Evolutionary conservation across 2,113 vertebrate species (phyloP), one percentile per base, ranked within the genome.

Genomic region (Mobula hypostoma): DNA sequence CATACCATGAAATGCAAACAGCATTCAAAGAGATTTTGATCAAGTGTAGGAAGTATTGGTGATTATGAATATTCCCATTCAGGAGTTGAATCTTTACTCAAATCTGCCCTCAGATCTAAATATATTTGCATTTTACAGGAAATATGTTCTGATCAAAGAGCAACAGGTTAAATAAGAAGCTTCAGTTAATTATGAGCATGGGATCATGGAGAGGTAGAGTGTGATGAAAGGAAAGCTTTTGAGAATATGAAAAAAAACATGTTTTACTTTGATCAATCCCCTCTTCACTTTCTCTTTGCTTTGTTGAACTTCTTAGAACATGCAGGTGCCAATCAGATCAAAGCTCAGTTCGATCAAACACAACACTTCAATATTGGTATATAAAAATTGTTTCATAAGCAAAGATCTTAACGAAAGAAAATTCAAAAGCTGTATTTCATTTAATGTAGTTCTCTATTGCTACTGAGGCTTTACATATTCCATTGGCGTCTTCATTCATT

Each of bases 41-140:
- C 17, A 93, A 93, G 72, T 29, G 40, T 56, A 93, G 40, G 17
- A 93, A 93, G 68, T 48, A 36, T 93, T 24, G 40, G 70, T 56
- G 19, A 74, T 56, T 17, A 92, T 74, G 40, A 74, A 74, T 93
- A 40, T 74, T 74, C 40, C 91, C 70, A 74, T 93, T 93, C 91
- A 56, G 0, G 70, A 93, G 21, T 12, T 56, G 12, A 40, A 93
- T 93, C 40, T 93, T 27, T 32, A 93, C 91, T 93, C 11, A 27
- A 76, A 72, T 56, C 70, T 56, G n/a, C 61, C 40, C 91, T 93
- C 70, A 76, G 19, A 76, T 93, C 91, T 93, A 74, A 74, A 93
- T 93, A 93, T 74, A 93, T 93, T 93, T 74, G 91, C 91, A 93
- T 93, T 93, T 93, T 93, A 40, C 40, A 74, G 91, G 68, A 74